Base-by-base conservation (phyloP, 2,888 invertebrate species). In the Meta bourneti region DNA sequence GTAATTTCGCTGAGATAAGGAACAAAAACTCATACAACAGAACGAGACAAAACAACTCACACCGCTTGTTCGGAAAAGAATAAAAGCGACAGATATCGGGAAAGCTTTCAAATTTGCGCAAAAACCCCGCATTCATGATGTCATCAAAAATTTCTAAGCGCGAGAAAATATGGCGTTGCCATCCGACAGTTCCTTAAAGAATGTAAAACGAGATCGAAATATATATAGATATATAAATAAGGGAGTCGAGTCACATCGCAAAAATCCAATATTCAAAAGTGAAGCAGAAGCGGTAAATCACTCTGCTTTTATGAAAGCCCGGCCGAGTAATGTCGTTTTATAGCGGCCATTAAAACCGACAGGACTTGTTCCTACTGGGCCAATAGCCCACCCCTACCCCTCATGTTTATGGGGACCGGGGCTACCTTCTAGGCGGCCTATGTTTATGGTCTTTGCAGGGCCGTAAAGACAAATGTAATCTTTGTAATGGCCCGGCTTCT, bases 211-310 rank as follows among this genome's bases (percentile, higher is more conserved):
- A 34, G n/a, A 19, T 49, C 16, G 51, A 86, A 80, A 74, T 61
- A 88, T 19, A 54, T 20, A 72, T 72, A 16, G 51, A 52, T 81
- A 81, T 85, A 90, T 74, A 84, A 79, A 79, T 78, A 81, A 89
- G 74, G 84, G 34, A 71, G 54, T 61, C 80, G 61, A 86, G 87
- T 86, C 86, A 82, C 91, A 91, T 91, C 91, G 87, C 82, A 88
- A 92, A 92, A 92, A 92, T 92, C 91, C 91, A 92, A 92, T 92
- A 92, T 92, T 92, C 91, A 92, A 92, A 92, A 92, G 91, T 92
- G 89, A 84, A 85, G 91, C 88, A 69, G 69, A n/a, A 75, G 51
- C 91, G 74, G 79, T 92, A 92, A 92, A 92, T 92, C 91, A 92
- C 83, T 92, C 87, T 49, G 84, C 88, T 92, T 84, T 89, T 92